A percentile compares a stretch with the other conserved stretches of the same genome.
phyloP scores from a whole-genome alignment of 2,888 invertebrate species.

The Mythimna vitellina region DNA sequence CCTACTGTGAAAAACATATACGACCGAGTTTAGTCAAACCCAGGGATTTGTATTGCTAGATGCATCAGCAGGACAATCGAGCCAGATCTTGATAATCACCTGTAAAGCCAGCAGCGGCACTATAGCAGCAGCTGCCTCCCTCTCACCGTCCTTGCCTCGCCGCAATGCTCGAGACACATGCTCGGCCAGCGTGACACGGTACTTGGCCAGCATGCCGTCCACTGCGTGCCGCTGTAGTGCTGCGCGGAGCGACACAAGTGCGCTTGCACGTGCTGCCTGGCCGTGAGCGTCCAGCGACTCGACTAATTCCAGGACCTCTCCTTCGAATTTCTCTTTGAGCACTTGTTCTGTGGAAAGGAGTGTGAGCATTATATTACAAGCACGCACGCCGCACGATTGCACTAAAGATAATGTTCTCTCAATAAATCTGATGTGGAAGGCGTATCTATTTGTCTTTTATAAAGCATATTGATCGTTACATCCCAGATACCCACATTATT shows the following conservation, averaged over 20 bases:
- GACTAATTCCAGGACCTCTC: slow-evolving; percentile 96
- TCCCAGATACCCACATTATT: too few species aligned
- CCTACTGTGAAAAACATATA: background rate
- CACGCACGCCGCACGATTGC: too few species aligned
- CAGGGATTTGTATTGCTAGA: background rate
- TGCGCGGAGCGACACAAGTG: slow-evolving; percentile 93
- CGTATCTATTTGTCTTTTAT: background rate
- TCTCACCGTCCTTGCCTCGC: slow-evolving; percentile 96
- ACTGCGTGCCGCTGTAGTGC: slow-evolving; percentile 95
- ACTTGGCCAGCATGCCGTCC: slow-evolving; percentile 94
- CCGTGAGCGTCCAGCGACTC: slow-evolving; percentile 97
- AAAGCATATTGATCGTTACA: too few species aligned
- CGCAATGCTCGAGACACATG: slow-evolving; percentile 89
- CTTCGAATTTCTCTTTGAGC: slow-evolving; percentile 93
- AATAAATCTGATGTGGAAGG: background rate
- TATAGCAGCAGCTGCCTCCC: slow-evolving; percentile 95
- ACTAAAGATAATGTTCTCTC: too few species aligned
- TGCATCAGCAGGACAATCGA: background rate
- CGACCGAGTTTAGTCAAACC: background rate
- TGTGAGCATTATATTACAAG: background rate
- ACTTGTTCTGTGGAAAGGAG: slow-evolving; percentile 85
- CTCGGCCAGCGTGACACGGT: slow-evolving; percentile 19
- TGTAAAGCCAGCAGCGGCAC: slow-evolving; percentile 96
- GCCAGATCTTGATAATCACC: slow-evolving; percentile 77
- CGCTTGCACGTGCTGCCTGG: slow-evolving; percentile 94